Conservation (phyloP, 1,140 invertebrate species). For the Pseudomyrmex gracilis region DNA sequence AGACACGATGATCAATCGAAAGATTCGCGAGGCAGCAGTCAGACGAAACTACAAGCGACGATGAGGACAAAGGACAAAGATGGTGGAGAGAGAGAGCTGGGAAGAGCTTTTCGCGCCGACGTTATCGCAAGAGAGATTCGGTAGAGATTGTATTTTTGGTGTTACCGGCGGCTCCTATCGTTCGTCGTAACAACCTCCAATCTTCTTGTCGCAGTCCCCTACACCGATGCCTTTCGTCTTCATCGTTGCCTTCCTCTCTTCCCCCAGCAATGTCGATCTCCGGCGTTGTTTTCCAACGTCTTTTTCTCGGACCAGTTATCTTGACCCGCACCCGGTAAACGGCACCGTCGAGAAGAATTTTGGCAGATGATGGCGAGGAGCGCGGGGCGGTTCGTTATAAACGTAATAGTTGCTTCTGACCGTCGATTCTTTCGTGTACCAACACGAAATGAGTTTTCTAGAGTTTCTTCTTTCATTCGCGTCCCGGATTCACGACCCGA, state of each 20-base stretch:
- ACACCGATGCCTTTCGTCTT: background rate
- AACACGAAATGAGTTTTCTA: slow-evolving; percentile 51
- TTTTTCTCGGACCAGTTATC: slow-evolving; percentile 52
- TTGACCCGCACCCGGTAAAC: slow-evolving; percentile 42
- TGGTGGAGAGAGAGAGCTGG: background rate
- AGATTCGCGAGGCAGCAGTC: background rate
- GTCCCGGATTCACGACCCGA: slow-evolving; percentile 2
- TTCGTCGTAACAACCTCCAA: slow-evolving; percentile 63
- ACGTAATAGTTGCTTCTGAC: slow-evolving; percentile 46
- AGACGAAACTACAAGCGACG: background rate
- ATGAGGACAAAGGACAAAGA: background rate
- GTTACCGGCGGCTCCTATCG: slow-evolving; percentile 40
- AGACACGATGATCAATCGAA: background rate
- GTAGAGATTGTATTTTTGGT: slow-evolving; percentile 61
- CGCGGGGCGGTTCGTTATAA: background rate
- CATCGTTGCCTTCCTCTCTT: background rate
- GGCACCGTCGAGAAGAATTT: slow-evolving; percentile 50
- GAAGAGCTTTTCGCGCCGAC: background rate
- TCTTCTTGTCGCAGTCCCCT: slow-evolving; percentile 43
- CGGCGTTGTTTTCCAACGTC: slow-evolving; percentile 9
- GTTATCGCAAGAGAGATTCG: slow-evolving; percentile 61
- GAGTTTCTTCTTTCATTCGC: slow-evolving; percentile 24
- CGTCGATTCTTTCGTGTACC: slow-evolving; percentile 55
- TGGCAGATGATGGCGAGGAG: slow-evolving; percentile 2
- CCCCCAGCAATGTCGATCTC: slow-evolving; percentile 6